phyloP scores from a whole-genome alignment of 2,113 vertebrate genomes.

The Pterocles orientalis region DNA sequence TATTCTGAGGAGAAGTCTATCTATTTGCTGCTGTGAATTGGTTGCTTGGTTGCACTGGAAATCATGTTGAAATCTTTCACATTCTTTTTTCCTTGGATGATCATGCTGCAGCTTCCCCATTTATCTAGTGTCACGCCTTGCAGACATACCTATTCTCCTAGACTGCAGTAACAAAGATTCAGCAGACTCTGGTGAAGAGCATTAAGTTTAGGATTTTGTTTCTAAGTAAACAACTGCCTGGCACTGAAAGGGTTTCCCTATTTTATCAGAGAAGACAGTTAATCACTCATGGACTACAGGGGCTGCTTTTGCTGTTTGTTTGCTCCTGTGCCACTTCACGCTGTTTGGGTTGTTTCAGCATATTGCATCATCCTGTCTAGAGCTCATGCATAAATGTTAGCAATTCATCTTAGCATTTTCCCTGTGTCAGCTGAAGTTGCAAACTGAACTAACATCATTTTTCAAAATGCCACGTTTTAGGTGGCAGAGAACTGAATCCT shows the following conservation, averaged over 20 bases:
- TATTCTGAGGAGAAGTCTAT: not conserved
- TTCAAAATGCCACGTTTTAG: slow-evolving; percentile 58
- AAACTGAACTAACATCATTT: slow-evolving; percentile 28
- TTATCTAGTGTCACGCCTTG: not conserved
- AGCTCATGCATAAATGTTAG: slow-evolving; percentile 47
- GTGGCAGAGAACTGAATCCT: slow-evolving; percentile 15
- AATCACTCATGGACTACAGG: not conserved
- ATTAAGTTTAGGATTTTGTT: not conserved
- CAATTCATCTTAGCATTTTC: slow-evolving; percentile 48
- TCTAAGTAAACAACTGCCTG: not conserved
- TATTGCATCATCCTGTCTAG: slow-evolving; percentile 26
- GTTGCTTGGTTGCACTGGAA: not conserved
- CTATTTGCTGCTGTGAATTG: not conserved
- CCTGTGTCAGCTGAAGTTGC: slow-evolving; percentile 5
- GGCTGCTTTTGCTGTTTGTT: not conserved
- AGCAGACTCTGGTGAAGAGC: not conserved
- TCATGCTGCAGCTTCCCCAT: not conserved
- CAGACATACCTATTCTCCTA: not conserved
- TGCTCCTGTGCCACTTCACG: not conserved
- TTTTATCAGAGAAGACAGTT: not conserved
- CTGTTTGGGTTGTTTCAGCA: not conserved
- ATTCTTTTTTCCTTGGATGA: not conserved
- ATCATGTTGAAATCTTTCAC: not conserved
- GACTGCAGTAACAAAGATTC: not conserved
- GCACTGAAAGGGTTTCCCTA: not conserved